phyloP scores from a whole-genome alignment of 2,888 invertebrate genomes.

The Amphipoea lucens region DNA sequence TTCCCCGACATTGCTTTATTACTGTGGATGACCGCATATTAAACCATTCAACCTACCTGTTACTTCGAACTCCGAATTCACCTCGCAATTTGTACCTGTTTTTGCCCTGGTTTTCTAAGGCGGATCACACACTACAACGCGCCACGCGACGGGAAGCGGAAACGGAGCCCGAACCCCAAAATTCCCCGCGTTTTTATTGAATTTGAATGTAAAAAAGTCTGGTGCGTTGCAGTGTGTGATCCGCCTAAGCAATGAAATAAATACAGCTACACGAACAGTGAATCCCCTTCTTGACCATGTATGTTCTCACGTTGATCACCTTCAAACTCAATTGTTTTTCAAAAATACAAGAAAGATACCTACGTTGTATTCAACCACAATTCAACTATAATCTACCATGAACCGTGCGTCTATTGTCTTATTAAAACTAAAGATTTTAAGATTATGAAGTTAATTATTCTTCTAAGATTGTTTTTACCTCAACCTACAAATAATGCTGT shows the following conservation, averaged over 20 bases:
- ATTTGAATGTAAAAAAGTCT: not conserved
- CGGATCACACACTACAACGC: not conserved
- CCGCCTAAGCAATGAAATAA: not conserved
- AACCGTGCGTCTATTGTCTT: slow-evolving; percentile 30
- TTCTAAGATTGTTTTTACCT: not conserved
- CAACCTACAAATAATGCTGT: not conserved
- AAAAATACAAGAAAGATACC: not conserved
- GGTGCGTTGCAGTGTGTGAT: not conserved
- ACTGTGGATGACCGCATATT: slow-evolving; percentile 10
- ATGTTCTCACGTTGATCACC: not conserved
- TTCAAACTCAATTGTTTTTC: not conserved
- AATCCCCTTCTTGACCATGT: not conserved
- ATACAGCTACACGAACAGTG: not conserved
- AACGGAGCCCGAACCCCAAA: not conserved
- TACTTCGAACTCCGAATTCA: not conserved
- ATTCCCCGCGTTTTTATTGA: not conserved
- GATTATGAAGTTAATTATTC: slow-evolving; percentile 19
- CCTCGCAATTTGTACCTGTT: not conserved
- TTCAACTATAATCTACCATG: slow-evolving; percentile 27
- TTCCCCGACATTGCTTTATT: slow-evolving; percentile 15
- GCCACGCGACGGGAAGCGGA: not conserved
- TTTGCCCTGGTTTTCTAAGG: slow-evolving; percentile 1
- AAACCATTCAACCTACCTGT: not conserved
- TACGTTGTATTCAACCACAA: slow-evolving; percentile 5
- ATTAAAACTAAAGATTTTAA: slow-evolving; percentile 13